Percentiles rank a stretch among this genome's conserved stretches.
Conservation (phyloP, 2,888 invertebrate species). For the Tanaodytes sp. region DNA sequence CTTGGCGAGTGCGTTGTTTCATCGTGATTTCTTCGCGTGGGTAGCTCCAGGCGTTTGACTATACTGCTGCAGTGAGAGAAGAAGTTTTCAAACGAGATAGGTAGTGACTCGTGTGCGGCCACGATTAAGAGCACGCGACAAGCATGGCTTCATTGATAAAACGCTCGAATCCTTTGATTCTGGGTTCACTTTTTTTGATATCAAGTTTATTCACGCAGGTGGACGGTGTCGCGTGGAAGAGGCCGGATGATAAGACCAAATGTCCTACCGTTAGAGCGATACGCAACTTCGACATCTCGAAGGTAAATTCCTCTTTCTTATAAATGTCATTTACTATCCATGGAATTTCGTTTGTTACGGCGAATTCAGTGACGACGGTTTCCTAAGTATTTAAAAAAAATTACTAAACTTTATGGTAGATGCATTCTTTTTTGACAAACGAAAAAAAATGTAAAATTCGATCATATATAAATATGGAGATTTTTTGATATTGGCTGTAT, state of each 20-base stretch:
- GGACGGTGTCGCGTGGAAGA: slow-evolving; percentile 64
- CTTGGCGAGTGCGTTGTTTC: slow-evolving; percentile 47
- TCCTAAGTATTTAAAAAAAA: too few relatives aligned
- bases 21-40: slow-evolving; percentile 44
- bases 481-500: too few relatives aligned
- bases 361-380: too few relatives aligned
- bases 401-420: too few relatives aligned
- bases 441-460: too few relatives aligned
- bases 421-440: too few relatives aligned
- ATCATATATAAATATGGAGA: too few relatives aligned
- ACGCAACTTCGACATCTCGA: slow-evolving; percentile 84
- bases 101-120: slow-evolving; percentile 36
- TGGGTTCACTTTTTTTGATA: slow-evolving; percentile 32
- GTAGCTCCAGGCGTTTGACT: slow-evolving; percentile 36
- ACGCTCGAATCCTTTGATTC: slow-evolving; percentile 15
- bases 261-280: slow-evolving; percentile 87
- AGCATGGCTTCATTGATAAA: slow-evolving; percentile 52
- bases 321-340: background rate
- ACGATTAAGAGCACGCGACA: slow-evolving; percentile 42
- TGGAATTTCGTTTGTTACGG: too few relatives aligned
- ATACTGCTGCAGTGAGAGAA: slow-evolving; percentile 22
- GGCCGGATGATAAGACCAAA: slow-evolving; percentile 79
- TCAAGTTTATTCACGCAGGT: slow-evolving; percentile 12
- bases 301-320: slow-evolving; percentile 75
- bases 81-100: slow-evolving; percentile 40